Conservation (phyloP, 2,797 vertebrate species). For the Arrhamphus sclerolepis region DNA sequence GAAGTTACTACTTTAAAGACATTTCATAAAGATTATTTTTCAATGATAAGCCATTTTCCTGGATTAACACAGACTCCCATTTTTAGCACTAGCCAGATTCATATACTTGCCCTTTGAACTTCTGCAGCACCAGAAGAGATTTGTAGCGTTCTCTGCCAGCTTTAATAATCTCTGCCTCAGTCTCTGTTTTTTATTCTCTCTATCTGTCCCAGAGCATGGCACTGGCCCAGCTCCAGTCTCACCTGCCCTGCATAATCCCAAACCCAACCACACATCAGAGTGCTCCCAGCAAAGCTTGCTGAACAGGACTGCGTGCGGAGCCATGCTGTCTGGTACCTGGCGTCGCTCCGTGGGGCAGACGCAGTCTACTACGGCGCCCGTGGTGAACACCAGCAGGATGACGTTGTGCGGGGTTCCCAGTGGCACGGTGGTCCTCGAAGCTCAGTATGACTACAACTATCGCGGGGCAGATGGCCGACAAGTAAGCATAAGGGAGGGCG, state of each 20-base stretch:
- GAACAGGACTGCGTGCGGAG: conserved; percentile 46
- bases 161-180: conserved; percentile 32
- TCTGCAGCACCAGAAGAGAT: conserved; percentile 15
- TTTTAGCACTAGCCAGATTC: conserved; percentile 37
- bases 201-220: conserved; percentile 76
- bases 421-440: conserved; percentile 81
- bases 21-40: background rate
- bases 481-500: conserved; percentile 88
- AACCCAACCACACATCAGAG: conserved; percentile 18
- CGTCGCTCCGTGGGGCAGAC: conserved; percentile 75
- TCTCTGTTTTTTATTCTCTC: conserved; percentile 6
- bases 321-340: conserved; percentile 86
- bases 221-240: conserved; percentile 51
- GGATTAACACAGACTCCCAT: background rate
- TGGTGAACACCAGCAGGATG: conserved; percentile 47
- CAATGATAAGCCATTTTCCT: conserved; percentile 3
- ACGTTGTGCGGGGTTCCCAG: conserved; percentile 72
- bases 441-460: conserved; percentile 88
- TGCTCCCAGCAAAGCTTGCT: conserved; percentile 45
- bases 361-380: conserved; percentile 32
- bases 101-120: conserved; percentile 25
- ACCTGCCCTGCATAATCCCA: conserved; percentile 32
- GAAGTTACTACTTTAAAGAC: no score
- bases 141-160: conserved; percentile 28
- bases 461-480: conserved; percentile 81